Evolutionary conservation across 2,113 vertebrate genomes (phyloP).

Genomic region (Tylochromis polylepis): DNA sequence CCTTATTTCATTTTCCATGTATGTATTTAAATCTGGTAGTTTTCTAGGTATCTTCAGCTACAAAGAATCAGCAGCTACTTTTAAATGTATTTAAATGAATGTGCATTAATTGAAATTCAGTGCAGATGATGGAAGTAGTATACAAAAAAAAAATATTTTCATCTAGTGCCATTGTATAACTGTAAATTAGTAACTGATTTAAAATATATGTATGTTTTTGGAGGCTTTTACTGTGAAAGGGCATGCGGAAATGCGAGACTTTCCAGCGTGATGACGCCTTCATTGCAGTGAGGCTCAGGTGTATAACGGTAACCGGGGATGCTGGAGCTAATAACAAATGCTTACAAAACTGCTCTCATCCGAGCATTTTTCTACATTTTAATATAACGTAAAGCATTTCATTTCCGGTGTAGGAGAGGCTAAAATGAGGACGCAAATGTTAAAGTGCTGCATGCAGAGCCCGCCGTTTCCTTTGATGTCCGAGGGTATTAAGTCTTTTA

Average conservation of each 20-base stretch:
- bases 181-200: not conserved
- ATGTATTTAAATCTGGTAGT: not conserved
- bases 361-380: fast-evolving
- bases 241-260: not conserved
- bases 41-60: not conserved
- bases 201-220: not conserved
- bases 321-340: fast-evolving
- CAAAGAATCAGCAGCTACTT: not conserved
- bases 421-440: not conserved
- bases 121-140: not conserved
- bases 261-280: not conserved
- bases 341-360: not conserved
- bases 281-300: not conserved
- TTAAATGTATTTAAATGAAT: fast-evolving
- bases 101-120: fast-evolving
- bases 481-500: conserved; percentile 1
- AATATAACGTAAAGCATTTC: not conserved
- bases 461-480: not conserved
- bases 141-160: not conserved
- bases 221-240: conserved; percentile 34
- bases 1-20: not conserved
- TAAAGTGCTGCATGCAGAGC: not conserved
- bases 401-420: not conserved
- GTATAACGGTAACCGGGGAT: fast-evolving
- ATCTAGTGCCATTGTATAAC: not conserved